Evolutionary conservation across 2,888 invertebrate genomes (phyloP), one percentile per base, ranked within the genome.

Genomic region (Alentia gelatinosa): DNA sequence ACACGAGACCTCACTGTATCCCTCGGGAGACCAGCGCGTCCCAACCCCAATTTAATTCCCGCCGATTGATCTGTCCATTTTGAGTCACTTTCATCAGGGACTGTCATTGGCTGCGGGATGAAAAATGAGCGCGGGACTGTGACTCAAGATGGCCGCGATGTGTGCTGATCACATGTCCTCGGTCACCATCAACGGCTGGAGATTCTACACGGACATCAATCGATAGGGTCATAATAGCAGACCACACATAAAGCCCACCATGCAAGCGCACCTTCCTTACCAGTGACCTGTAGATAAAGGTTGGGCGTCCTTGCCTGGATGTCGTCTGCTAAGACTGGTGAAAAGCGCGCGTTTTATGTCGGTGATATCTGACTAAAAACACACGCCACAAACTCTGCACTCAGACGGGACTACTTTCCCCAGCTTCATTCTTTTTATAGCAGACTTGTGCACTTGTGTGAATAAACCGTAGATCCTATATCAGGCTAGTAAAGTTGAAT

Each of bases 131-230:
- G 83, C 83, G 83, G 35, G 83, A 40, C 83, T 83, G 83, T 83
- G 83, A 83, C 83, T 83, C 83, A 83, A 83, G 83, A 83, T 83
- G 83, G 83, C 83, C 83, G 35, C 83, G 83, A 83, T 83, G 39
- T 83, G 83, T 37, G n/a, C 39, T 37, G 83, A 83, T 83, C 83
- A 40, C 68, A 37, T 40, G 39, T 83, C 39, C 83, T 3, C 39
- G 83, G 83, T 35, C 83, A 83, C 39, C 83, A 83, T 83, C 83
- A 26, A 40, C 83, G 23, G 26, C 23, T 30, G 30, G 37, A 83
- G 83, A 83, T 83, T 83, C 23, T 40, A 83, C 40, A 30, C 39
- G n/a, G 83, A 19, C 83, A 83, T 83, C 83, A 83, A 83, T 83
- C 83, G 83, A 83, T 83, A 83, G 39, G 39, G 83, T 83, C 83